A percentile compares a stretch with the other conserved stretches of the same genome.
Conservation (phyloP, 2,888 invertebrate species). For the Clistopyga incitator region DNA sequence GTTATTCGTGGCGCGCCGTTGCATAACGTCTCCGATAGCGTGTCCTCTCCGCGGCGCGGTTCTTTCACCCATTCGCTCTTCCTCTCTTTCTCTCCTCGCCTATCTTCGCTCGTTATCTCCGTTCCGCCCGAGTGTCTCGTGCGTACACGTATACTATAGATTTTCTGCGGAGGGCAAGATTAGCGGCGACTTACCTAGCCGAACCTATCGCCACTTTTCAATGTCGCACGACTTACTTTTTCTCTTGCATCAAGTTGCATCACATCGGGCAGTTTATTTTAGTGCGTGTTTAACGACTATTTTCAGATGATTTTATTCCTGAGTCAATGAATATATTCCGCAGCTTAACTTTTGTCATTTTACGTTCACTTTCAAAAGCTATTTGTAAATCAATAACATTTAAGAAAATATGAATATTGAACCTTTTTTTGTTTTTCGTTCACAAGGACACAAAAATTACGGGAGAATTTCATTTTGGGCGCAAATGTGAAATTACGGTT, state of each 20-base stretch:
- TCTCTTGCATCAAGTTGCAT: conserved; percentile 2
- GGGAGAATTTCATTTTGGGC: background rate
- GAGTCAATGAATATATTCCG: no score
- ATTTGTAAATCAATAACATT: no score
- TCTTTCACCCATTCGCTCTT: conserved; percentile 29
- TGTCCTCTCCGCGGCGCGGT: conserved; percentile 59
- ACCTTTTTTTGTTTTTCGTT: no score
- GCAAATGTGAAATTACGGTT: background rate
- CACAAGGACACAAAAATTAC: background rate
- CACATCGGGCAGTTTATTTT: background rate
- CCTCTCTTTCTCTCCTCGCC: conserved; percentile 4
- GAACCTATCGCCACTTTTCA: background rate
- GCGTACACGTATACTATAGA: background rate
- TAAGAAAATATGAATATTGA: no score
- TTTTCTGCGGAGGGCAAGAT: conserved; percentile 3
- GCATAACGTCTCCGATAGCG: conserved; percentile 75
- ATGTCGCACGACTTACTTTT: background rate
- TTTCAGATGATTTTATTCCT: background rate
- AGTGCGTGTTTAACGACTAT: background rate
- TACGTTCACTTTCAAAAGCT: no score
- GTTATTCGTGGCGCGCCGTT: conserved; percentile 73
- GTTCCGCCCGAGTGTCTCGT: conserved; percentile 21
- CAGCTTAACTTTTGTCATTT: no score
- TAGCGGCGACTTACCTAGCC: conserved; percentile 17
- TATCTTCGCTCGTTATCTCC: conserved; percentile 3